Base-by-base conservation (phyloP, 1,140 invertebrate species). In the Scaptomyza hsui region DNA sequence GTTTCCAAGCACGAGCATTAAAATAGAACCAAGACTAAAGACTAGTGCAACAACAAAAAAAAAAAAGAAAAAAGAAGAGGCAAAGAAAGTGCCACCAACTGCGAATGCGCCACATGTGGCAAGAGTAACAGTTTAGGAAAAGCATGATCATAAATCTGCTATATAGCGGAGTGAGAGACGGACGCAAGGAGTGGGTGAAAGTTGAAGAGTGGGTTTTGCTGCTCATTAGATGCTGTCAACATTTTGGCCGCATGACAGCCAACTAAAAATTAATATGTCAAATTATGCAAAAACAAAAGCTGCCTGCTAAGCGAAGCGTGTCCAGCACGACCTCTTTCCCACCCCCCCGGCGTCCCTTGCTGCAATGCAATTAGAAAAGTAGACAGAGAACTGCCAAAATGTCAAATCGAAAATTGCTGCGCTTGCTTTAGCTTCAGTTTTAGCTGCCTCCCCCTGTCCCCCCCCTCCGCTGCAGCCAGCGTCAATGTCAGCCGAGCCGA, bases 191-290 rank as follows among this genome's bases (percentile, higher is more conserved):
- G 39, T 37, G 32, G 32, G 24, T 16, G 5, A 29, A 19, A 51
- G 42, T 9, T 24, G 16, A 18, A 37, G 15, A 45, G 32, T 5
- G 16, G 39, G 48, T 37, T 16, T 41, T 65, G 18, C 10, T 48
- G 12, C 9, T 19, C 70, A 78, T 78, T 78, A 70, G 76, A 64
- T 68, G 61, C 63, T 73, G 75, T 79, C 75, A 78, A 29, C 6
- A 2, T 29, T 19, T 35, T 69, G 42, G 52, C 52, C 52, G 41
- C 75, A 48, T 68, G 75, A 65, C 72, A 85, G 62, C 44, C 67
- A 56, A 72, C 81, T 68, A 45, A 67, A 76, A 85, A 85, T 85
- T 77, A 85, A 85, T 85, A 85, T 85, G 81, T 85, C 80, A 85
- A 85, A 86, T 86, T 86, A 86, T 86, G 77, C 64, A 64, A 52